Evolutionary conservation across 2,888 invertebrate species (phyloP).

Genomic region (Gasteruption jaculator): DNA sequence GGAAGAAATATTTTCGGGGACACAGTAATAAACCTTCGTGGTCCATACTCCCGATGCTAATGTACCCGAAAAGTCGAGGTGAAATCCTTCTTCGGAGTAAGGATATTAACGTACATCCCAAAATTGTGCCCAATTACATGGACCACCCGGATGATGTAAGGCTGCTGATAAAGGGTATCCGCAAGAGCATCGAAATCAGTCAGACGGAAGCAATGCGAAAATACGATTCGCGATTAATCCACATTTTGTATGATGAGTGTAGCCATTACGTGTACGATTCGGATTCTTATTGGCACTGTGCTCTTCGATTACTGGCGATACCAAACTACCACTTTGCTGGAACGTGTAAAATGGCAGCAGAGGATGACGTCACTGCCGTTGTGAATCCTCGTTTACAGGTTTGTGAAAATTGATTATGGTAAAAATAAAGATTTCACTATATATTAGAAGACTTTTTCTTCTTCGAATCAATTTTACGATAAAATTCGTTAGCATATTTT

Average conservation of each 20-base stretch:
- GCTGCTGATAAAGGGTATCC: too few relatives aligned
- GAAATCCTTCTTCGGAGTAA: too few relatives aligned
- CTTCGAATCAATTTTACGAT: too few relatives aligned
- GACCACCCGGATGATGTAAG: background rate
- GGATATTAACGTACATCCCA: too few relatives aligned
- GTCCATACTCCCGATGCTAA: too few relatives aligned
- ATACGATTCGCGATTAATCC: constrained; percentile 43
- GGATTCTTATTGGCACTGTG: constrained; percentile 71
- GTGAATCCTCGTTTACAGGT: constrained; percentile 54
- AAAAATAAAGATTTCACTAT: too few relatives aligned
- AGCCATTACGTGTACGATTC: constrained; percentile 53
- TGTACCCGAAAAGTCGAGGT: too few relatives aligned
- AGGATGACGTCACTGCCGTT: constrained; percentile 59
- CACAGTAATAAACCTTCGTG: too few relatives aligned
- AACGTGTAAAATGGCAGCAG: constrained; percentile 70
- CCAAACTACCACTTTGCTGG: constrained; percentile 65
- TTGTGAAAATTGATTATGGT: too few relatives aligned
- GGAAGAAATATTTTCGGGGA: too few relatives aligned
- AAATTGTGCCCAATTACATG: background rate
- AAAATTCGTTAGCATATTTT: too few relatives aligned
- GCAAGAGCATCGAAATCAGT: background rate
- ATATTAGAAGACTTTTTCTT: too few relatives aligned
- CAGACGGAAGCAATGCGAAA: background rate
- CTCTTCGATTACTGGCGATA: constrained; percentile 58
- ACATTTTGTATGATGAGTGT: constrained; percentile 57